These are phyloP conservation scores for Drosophila barbarae DNA, from an alignment of 2,888 invertebrate genomes.

Conservation along the genomic window DNA sequence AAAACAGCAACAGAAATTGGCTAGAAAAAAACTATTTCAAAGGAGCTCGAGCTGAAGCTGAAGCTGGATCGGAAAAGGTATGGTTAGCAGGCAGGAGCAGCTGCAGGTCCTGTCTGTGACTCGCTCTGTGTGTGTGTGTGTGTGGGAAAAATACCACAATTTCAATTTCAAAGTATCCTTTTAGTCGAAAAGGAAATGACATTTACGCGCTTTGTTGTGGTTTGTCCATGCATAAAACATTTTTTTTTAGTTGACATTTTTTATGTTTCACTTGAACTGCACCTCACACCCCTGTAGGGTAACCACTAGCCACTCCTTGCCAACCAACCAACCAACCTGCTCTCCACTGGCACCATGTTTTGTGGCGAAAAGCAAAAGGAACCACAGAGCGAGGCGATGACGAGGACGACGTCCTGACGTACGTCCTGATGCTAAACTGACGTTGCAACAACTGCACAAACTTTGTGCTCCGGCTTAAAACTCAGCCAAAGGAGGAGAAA, in stretches of 20 bases:
- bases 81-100: not conserved
- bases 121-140: constrained; percentile 25
- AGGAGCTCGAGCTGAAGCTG: constrained; percentile 23
- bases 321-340: constrained; percentile 3
- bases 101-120: constrained; percentile 15
- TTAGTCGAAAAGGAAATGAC: constrained; percentile 73
- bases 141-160: constrained; percentile 59
- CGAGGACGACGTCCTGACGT: constrained; percentile 4
- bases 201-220: constrained; percentile 75
- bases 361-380: constrained; percentile 5
- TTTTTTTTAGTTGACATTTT: constrained; percentile 54
- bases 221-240: constrained; percentile 72
- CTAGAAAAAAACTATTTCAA: constrained; percentile 28
- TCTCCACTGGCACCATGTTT: constrained; percentile 23
- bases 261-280: constrained; percentile 20
- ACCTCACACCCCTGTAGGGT: not conserved
- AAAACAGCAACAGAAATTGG: constrained; percentile 21
- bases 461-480: constrained; percentile 30
- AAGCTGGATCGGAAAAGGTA: constrained; percentile 7
- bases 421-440: not conserved
- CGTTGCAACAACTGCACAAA: constrained; percentile 19
- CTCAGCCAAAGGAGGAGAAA: constrained; percentile 17
- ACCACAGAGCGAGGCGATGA: constrained; percentile 32
- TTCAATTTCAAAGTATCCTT: constrained; percentile 75
- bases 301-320: not conserved